phyloP scores from a whole-genome alignment of 2,888 invertebrate genomes.

The Leptopterna dolabrata region DNA sequence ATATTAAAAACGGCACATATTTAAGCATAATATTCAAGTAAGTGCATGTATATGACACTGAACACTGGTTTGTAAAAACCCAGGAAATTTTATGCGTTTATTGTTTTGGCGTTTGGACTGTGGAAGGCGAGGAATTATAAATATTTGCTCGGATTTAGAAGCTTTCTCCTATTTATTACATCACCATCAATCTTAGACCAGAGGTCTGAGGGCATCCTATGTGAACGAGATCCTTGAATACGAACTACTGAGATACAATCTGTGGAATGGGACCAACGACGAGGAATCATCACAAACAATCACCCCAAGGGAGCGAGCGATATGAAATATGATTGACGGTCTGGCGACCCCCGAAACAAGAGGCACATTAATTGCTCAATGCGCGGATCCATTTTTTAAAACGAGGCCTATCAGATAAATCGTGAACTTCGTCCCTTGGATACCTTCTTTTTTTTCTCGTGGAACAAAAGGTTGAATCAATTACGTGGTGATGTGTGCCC shows the following conservation, averaged over 20 bases:
- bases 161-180: background rate
- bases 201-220: background rate
- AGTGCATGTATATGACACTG: too few relatives aligned
- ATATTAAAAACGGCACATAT: too few relatives aligned
- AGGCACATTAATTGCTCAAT: conserved; percentile 44
- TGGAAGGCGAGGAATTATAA: too few relatives aligned
- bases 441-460: background rate
- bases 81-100: too few relatives aligned
- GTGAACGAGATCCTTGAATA: background rate
- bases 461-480: conserved; percentile 42
- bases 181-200: background rate
- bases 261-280: conserved; percentile 29
- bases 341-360: conserved; percentile 26
- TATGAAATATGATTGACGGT: conserved; percentile 42
- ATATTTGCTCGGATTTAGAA: background rate
- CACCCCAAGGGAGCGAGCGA: conserved; percentile 14
- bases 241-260: conserved; percentile 32
- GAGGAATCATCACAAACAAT: conserved; percentile 35
- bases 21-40: too few relatives aligned
- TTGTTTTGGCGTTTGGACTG: too few relatives aligned
- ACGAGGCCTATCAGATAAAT: conserved; percentile 23
- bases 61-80: too few relatives aligned
- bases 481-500: conserved; percentile 11
- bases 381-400: conserved; percentile 45
- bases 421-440: background rate